These are phyloP conservation scores for Paratilapia polleni DNA, from an alignment of 2,113 vertebrate species.

Conservation along the genomic window DNA sequence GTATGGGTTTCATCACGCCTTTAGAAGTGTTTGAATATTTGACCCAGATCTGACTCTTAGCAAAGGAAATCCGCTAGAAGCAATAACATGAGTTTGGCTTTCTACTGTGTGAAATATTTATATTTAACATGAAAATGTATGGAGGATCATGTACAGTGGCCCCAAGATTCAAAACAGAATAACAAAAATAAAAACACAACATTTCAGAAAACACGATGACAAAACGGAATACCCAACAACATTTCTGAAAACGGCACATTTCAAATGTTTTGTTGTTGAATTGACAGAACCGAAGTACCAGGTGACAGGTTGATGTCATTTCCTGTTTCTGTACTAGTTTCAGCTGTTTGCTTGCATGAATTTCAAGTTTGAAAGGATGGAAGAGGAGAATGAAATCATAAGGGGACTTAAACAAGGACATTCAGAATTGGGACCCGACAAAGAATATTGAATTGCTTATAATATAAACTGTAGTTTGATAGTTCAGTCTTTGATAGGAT, in stretches of 20 bases:
- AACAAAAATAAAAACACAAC: background rate
- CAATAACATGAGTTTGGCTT: slow-evolving; percentile 76
- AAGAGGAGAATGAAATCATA: background rate
- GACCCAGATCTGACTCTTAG: slow-evolving; percentile 45
- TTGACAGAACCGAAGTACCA: background rate
- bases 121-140: slow-evolving; percentile 58
- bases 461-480: no score
- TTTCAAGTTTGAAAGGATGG: background rate
- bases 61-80: slow-evolving; percentile 57
- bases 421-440: background rate
- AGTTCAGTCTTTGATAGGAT: no score
- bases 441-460: no score
- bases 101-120: slow-evolving; percentile 64
- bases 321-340: background rate
- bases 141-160: background rate
- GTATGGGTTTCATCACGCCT: slow-evolving; percentile 5
- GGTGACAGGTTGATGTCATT: background rate
- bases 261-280: background rate
- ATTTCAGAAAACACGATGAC: background rate
- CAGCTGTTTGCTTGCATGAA: background rate
- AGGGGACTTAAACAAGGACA: background rate
- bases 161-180: background rate
- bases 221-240: background rate
- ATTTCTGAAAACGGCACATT: background rate
- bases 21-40: slow-evolving; percentile 21